phyloP scores from a whole-genome alignment of 2,113 vertebrate genomes.

The Callorhinus ursinus region DNA sequence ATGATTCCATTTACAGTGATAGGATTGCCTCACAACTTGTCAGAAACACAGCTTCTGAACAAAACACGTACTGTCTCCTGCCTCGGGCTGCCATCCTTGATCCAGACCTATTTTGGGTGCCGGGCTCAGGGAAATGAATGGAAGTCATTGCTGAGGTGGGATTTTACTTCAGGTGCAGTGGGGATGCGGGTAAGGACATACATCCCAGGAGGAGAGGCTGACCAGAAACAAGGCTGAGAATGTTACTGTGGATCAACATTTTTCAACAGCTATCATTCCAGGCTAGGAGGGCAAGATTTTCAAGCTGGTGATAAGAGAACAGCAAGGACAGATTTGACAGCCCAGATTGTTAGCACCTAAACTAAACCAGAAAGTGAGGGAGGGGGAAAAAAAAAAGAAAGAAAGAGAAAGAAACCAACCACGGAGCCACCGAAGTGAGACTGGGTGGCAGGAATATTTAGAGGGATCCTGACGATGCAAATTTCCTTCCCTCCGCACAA shows the following conservation, averaged over 20 bases:
- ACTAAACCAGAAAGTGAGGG: background rate
- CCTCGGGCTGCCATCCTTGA: background rate
- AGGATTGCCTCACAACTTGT: background rate
- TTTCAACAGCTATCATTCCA: background rate
- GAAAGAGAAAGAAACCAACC: background rate
- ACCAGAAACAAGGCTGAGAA: background rate
- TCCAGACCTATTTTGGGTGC: background rate
- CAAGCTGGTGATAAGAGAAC: background rate
- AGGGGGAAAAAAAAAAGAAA: background rate
- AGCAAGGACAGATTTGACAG: background rate
- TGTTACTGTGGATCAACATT: background rate
- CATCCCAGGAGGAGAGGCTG: background rate
- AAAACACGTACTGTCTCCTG: background rate
- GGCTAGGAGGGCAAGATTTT: background rate
- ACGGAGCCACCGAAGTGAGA: background rate
- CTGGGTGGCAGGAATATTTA: background rate
- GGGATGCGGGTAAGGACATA: background rate
- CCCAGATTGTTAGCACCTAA: background rate
- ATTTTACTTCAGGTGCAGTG: background rate
- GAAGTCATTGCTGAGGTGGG: background rate
- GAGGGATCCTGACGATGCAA: background rate
- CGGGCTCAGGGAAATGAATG: background rate
- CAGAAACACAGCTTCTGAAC: conserved; percentile 27
- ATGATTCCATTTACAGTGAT: background rate
- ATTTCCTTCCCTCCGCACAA: background rate